Base-by-base conservation (phyloP, 2,888 invertebrate species). In the Dasysyrphus tricinctus region DNA sequence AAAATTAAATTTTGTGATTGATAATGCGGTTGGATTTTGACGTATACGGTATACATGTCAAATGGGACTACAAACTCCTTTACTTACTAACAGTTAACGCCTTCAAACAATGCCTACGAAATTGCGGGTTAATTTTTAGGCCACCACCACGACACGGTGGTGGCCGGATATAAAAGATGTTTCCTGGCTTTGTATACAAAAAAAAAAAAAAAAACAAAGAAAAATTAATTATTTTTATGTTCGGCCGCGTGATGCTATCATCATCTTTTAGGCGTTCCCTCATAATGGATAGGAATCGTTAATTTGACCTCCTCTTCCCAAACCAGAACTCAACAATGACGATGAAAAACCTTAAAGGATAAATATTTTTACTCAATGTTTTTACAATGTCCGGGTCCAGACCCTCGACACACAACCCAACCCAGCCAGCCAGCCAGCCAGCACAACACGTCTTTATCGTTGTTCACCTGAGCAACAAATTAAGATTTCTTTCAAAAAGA, bases 171-270 rank as follows among this genome's bases (percentile, higher is more conserved):
- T n/a, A 69, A 6, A 54, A 69, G 39, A 39, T 69, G 47, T 69
- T 69, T 69, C 9, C 24, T 37, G 5, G 24, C 14, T 19, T 49
- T 19, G 37, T 51, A 14, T 14, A 29, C 5, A 54, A 29, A 29
- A 54, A 57, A 63, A 24, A 54, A 57, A 63, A 24, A 24, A 24
- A 24, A 24, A 24, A 24, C 3, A 24, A 24, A 24, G 24, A 3
- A 54, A 19, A 67, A 69, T 69, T 69, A 69, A 69, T 69, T 69
- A 69, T 69, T 69, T 69, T 69, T 54, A 39, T 69, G 69, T 67
- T 67, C 32, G 19, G 14, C 19, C 34, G n/a, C 19, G 6, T 8
- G 5, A 19, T 14, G 12, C 29, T 29, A 7, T 5, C 16, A 32
- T 11, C 19, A 32, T 34, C 47, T 12, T 49, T 65, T 34, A 19